Evolutionary conservation across 2,113 vertebrate species (phyloP).

Genomic region (Aplodontia rufa): DNA sequence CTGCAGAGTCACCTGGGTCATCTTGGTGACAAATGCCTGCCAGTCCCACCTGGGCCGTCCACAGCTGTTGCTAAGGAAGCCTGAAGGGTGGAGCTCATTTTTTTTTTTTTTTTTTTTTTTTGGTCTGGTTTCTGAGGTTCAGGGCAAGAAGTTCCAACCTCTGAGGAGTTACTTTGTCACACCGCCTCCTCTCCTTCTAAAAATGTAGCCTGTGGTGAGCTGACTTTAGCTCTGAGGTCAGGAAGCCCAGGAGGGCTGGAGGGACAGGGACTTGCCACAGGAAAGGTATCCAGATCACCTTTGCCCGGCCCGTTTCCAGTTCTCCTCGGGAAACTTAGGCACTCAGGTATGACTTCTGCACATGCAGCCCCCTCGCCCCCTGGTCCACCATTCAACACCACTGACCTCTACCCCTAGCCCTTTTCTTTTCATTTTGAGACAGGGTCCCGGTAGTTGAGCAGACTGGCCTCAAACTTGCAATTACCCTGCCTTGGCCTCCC

Average conservation of each 20-base stretch:
- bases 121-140: background rate
- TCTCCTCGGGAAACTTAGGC: background rate
- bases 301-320: background rate
- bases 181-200: background rate
- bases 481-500: too few relatives aligned
- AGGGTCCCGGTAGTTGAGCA: too few relatives aligned
- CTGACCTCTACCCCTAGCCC: too few relatives aligned
- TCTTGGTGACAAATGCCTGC: background rate
- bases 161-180: background rate
- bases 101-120: background rate
- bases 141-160: background rate
- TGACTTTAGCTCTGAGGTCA: slow-evolving; percentile 18
- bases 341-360: background rate
- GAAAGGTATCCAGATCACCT: background rate
- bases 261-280: background rate
- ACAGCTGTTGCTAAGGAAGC: background rate
- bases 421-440: too few relatives aligned
- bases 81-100: background rate
- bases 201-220: slow-evolving; percentile 32
- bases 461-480: too few relatives aligned
- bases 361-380: background rate
- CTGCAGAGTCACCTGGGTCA: background rate
- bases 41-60: background rate
- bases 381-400: too few relatives aligned
- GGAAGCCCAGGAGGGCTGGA: background rate